Percentiles rank a stretch among this genome's conserved stretches.
These are phyloP conservation scores for Peromyscus melanophrys DNA, from an alignment of 2,797 vertebrate species.

Conservation along the genomic window DNA sequence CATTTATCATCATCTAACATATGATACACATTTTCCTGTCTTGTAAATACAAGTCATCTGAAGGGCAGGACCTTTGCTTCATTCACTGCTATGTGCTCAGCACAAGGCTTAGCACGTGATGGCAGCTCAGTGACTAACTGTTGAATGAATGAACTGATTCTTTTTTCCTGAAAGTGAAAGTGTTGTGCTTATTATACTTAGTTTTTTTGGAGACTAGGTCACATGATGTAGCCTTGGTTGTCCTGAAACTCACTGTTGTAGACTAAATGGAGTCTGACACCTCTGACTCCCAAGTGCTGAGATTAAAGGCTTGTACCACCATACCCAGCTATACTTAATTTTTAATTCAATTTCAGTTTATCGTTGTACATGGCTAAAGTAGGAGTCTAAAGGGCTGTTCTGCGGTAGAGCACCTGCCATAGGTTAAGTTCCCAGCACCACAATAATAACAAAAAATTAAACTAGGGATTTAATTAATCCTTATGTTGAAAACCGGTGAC, in stretches of 20 bases:
- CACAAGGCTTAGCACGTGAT: neutral
- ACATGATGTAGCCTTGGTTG: neutral
- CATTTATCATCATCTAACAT: neutral
- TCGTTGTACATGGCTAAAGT: neutral
- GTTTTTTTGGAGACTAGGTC: neutral
- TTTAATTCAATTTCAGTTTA: neutral
- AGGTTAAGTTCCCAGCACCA: neutral
- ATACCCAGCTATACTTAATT: neutral
- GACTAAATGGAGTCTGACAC: too few relatives aligned
- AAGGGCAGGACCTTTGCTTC: neutral
- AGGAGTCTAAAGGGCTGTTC: neutral
- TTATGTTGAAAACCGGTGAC: neutral
- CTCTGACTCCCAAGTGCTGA: neutral
- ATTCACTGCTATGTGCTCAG: neutral
- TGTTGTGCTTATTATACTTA: neutral
- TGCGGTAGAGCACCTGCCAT: neutral
- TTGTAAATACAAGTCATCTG: neutral
- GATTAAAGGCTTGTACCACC: neutral
- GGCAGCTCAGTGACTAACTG: neutral
- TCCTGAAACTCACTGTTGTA: neutral
- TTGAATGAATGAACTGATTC: neutral
- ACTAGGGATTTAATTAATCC: neutral
- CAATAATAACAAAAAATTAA: neutral
- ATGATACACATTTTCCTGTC: too few relatives aligned
- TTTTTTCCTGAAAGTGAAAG: slow-evolving; percentile 2